Percentiles rank a stretch among this genome's conserved stretches.
phyloP scores from a whole-genome alignment of 2,888 invertebrate species.

The Ornithoptera priamus region DNA sequence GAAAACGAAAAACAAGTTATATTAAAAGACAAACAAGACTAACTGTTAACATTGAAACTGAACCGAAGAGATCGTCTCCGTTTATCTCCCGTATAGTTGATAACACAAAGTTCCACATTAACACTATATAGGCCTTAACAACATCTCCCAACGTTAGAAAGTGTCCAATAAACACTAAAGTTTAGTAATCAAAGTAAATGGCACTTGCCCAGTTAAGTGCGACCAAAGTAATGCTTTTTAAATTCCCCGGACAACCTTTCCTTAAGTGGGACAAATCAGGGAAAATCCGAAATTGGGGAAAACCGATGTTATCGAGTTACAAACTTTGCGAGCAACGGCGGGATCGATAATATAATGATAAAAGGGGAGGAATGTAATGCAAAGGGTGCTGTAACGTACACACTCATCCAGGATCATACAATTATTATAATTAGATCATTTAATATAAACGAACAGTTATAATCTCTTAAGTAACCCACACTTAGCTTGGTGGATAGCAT shows the following conservation, averaged over 20 bases:
- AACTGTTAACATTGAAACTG: too few relatives aligned
- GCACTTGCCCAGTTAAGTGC: conserved; percentile 9
- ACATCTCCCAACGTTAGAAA: neutral
- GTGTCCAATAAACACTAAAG: neutral
- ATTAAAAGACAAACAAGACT: too few relatives aligned
- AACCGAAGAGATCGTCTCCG: too few relatives aligned
- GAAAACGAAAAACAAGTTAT: too few relatives aligned
- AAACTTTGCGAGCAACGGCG: conserved; percentile 31
- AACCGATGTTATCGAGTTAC: conserved; percentile 36
- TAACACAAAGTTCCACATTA: too few relatives aligned
- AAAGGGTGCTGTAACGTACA: neutral
- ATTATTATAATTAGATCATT: neutral
- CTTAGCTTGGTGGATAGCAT: too few relatives aligned
- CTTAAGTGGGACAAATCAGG: conserved; percentile 28
- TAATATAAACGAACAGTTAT: too few relatives aligned
- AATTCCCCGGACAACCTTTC: conserved; percentile 17
- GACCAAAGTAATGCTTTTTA: conserved; percentile 11
- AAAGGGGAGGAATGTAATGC: neutral
- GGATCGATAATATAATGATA: conserved; percentile 22
- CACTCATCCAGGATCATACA: neutral
- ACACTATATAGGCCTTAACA: neutral
- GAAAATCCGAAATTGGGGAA: conserved; percentile 30
- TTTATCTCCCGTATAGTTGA: neutral
- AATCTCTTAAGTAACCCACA: too few relatives aligned
- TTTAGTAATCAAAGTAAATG: conserved; percentile 8